Evolutionary conservation across 2,888 invertebrate species (phyloP).

Genomic region (Phasia obesa): DNA sequence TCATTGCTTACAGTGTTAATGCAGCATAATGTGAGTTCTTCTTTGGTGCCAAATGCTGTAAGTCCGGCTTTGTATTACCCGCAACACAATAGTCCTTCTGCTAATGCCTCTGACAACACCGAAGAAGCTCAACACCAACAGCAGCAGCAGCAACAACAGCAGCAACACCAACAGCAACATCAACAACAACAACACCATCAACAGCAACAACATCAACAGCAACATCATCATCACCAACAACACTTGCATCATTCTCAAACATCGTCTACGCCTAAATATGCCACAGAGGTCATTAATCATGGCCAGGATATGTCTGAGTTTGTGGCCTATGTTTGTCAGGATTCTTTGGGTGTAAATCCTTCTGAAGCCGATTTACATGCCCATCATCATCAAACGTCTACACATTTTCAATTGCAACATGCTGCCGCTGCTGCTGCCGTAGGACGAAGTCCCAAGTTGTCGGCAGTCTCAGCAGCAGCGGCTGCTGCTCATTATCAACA

Average conservation of each 20-base stretch:
- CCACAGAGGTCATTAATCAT: conserved; percentile 85
- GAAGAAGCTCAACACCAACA: conserved; percentile 74
- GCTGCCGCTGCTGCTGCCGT: conserved; percentile 60
- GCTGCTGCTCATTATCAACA: conserved; percentile 82
- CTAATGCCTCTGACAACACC: conserved; percentile 51
- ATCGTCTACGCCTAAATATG: conserved; percentile 76
- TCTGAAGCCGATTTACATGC: conserved; percentile 65
- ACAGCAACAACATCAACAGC: conserved; percentile 6
- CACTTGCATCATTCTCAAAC: conserved; percentile 70
- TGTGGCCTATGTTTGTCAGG: conserved; percentile 98
- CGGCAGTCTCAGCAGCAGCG: conserved; percentile 72
- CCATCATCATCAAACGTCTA: conserved; percentile 72
- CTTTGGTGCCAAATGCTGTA: conserved; percentile 83
- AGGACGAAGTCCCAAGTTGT: conserved; percentile 85
- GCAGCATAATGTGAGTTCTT: conserved; percentile 83
- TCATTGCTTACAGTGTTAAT: conserved; percentile 77
- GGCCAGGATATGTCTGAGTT: conserved; percentile 97
- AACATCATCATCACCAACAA: conserved; percentile 70
- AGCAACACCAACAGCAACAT: conserved; percentile 79
- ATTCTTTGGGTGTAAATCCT: conserved; percentile 86
- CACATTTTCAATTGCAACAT: conserved; percentile 76
- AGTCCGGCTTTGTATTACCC: conserved; percentile 84
- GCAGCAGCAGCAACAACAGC: conserved; percentile 71
- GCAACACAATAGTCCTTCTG: conserved; percentile 79
- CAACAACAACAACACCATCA: conserved; percentile 75